Evolutionary conservation across 2,113 vertebrate genomes (phyloP).

Genomic region (Sarotherodon lohbergeri): DNA sequence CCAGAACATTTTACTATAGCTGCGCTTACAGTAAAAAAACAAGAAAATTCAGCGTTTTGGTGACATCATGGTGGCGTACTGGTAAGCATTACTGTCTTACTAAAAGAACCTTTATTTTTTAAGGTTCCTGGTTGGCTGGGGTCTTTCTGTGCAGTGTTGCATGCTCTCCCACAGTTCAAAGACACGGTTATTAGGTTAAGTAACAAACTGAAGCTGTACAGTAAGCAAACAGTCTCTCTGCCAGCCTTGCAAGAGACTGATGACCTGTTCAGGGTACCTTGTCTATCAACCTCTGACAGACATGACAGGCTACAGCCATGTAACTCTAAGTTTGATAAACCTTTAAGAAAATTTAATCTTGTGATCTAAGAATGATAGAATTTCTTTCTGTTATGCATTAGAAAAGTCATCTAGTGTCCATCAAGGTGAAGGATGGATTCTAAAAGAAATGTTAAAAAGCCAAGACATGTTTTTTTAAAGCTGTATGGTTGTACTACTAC

Average conservation of each 20-base stretch:
- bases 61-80: background rate
- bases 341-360: rapidly evolving
- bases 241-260: background rate
- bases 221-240: background rate
- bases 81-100: background rate
- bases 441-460: background rate
- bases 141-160: background rate
- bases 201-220: background rate
- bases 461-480: background rate
- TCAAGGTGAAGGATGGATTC: background rate
- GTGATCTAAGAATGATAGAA: background rate
- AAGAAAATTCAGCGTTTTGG: background rate
- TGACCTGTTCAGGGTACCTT: background rate
- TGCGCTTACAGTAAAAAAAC: background rate
- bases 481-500: background rate
- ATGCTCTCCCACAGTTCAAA: background rate
- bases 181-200: background rate
- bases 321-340: background rate
- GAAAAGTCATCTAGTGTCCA: background rate
- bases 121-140: background rate
- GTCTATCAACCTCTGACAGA: background rate
- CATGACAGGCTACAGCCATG: background rate
- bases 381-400: background rate
- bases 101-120: background rate
- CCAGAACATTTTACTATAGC: background rate